Conservation (phyloP, 2,888 invertebrate genomes). For the Muschampia plurimacula region DNA sequence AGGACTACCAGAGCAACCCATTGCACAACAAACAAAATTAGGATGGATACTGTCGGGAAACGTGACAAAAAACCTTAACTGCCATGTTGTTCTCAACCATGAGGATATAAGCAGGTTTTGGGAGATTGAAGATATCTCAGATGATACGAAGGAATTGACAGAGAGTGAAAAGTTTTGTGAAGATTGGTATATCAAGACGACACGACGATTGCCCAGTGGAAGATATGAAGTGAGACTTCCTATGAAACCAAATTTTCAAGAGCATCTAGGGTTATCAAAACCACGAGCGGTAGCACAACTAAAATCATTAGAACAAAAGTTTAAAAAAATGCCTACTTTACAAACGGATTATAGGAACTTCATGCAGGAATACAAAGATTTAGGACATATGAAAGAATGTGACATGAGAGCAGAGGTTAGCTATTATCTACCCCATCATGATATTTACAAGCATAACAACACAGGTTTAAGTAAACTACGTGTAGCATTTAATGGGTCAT, state of each 20-base stretch:
- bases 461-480: no score
- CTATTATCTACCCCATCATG: no score
- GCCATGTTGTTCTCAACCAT: slow-evolving; percentile 23
- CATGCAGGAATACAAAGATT: no score
- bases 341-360: no score
- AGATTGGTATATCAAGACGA: background rate
- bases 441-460: no score
- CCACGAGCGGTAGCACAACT: no score
- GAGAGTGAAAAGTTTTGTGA: background rate
- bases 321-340: no score
- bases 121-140: slow-evolving; percentile 9
- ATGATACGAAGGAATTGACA: background rate
- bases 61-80: slow-evolving; percentile 19
- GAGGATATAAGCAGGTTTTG: slow-evolving; percentile 25
- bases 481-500: no score
- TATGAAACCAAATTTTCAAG: background rate
- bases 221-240: background rate
- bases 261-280: background rate
- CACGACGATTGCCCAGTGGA: background rate
- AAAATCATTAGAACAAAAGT: no score
- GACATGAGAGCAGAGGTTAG: no score
- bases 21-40: slow-evolving; percentile 37
- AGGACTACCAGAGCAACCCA: no score
- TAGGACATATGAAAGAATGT: no score
- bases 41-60: slow-evolving; percentile 46